Evolutionary conservation across 2,888 invertebrate species (phyloP), one percentile per base, ranked within the genome.

Genomic region (Thymelicus sylvestris): DNA sequence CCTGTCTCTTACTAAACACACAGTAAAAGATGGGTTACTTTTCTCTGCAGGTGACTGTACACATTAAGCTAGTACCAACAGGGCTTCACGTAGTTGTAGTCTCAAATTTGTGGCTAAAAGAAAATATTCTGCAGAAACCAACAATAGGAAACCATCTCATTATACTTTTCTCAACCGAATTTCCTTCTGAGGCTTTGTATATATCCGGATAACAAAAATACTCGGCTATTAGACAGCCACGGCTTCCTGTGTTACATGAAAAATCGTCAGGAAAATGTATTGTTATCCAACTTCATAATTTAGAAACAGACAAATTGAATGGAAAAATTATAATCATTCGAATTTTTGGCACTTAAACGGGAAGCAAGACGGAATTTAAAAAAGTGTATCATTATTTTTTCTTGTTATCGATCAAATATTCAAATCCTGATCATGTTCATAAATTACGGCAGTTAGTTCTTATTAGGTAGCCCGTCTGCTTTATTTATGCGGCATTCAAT

Each of bases 171-270:
- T 62, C 63, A 63, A 68, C 55, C 55, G 62, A 68, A 68, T 68
- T 68, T 68, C 68, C 68, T 63, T 68, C 63, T 52, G 38, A 63
- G 38, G 41, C 63, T 68, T 68, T 68, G 57, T 68, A 47, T 38
- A 63, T 63, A 57, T 68, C 63, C 63, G 44, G 57, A 31, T 63
- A 24, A 48, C 47, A 60, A 68, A 63, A 68, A 68, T 52, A 68
- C 62, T 47, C 62, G 47, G 63, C 63, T 69, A 69, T 63, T 68
- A 68, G 63, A 63, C 48, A 57, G 57, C 48, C 68, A 69, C 47
- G 67, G 63, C 59, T 68, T 73, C 64, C 60, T 68, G 72, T 50
- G 59, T 67, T 60, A 65, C 64, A 67, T 72, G 64, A 67, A 72
- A 60, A 72, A 72, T 63, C 38, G 65, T 19, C 65, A 68, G 44